Conservation (phyloP, 1,140 invertebrate species). For the Lordiphosa clarofinis region DNA sequence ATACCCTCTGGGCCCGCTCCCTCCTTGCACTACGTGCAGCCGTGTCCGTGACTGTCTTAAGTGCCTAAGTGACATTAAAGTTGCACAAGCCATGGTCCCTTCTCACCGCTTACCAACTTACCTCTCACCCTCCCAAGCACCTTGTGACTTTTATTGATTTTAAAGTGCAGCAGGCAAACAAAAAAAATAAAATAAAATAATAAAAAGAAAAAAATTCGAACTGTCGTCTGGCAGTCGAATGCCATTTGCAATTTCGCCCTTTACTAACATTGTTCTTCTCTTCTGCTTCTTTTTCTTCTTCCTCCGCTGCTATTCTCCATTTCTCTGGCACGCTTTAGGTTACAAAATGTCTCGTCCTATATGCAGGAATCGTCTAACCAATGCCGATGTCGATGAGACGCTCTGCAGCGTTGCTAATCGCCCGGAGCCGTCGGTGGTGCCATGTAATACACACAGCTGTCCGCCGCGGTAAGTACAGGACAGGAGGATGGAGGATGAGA, state of each 20-base stretch:
- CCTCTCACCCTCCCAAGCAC: constrained; percentile 6
- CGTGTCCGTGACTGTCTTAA: constrained; percentile 39
- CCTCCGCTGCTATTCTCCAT: constrained; percentile 5
- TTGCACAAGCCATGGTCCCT: constrained; percentile 31
- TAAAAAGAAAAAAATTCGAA: constrained; percentile 5
- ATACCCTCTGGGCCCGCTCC: background rate
- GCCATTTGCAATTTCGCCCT: constrained; percentile 37
- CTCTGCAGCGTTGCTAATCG: constrained; percentile 88
- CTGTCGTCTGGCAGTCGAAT: constrained; percentile 30
- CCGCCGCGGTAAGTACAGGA: constrained; percentile 88
- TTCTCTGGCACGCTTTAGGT: constrained; percentile 81
- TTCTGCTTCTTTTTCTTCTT: constrained; percentile 13
- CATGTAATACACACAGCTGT: constrained; percentile 92
- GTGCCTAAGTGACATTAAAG: constrained; percentile 61
- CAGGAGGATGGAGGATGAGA: constrained; percentile 9
- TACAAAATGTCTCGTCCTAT: constrained; percentile 90
- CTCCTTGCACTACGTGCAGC: constrained; percentile 10
- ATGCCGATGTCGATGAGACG: constrained; percentile 87
- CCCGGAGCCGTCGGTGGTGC: constrained; percentile 87
- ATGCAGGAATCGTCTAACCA: constrained; percentile 87
- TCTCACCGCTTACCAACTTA: background rate
- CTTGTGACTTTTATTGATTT: constrained; percentile 57
- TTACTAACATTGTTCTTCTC: constrained; percentile 24
- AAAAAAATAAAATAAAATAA: constrained; percentile 4
- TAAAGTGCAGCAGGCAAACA: constrained; percentile 42